Base-by-base conservation (phyloP, 2,113 vertebrate genomes). In the Caranx melampygus region DNA sequence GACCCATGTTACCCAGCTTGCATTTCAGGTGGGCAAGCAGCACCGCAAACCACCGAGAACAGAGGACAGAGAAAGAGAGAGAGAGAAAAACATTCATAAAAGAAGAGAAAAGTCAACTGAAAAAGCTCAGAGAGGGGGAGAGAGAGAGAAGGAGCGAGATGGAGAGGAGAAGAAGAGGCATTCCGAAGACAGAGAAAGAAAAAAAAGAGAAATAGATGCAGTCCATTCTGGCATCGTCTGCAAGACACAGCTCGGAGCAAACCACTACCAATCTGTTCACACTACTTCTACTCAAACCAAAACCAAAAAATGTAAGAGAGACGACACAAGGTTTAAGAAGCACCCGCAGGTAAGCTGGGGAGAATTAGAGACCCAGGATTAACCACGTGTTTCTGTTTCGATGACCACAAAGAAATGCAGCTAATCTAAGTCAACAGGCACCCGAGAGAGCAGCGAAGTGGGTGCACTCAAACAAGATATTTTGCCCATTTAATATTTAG, bases 181-280 rank as follows among this genome's bases (percentile, higher is more conserved):
- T 95, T 95, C 94, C 91, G n/a, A 81, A 88, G 74, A 79, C 54
- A 88, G 65, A 72, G 72, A 76, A 81, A 74, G 76, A 58, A 70
- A 70, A 58, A 70, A 70, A 79, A 47, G 83, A 81, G 72, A 78
- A 88, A 89, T 20, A 80, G 86, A 92, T 93, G 94, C 94, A 93
- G 87, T 89, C 74, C 89, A 91, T 85, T 90, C 90, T 91, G 87
- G 87, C 90, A 92, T 94, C 89, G 60, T 88, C 90, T 84, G 92
- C 92, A 93, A 92, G 91, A 93, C 94, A 94, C 85, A 70, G 85
- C 86, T 89, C 91, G 83, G 89, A 88, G 92, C 90, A 91, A 93
- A 90, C 81, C 83, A 87, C 87, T 89, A 85, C 82, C 72, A 82
- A 78, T 89, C 91, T 89, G 66, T 79, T 85, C 79, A 86, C 70